Evolutionary conservation across 2,888 invertebrate genomes (phyloP).

Genomic region (Syrista parreyssii): DNA sequence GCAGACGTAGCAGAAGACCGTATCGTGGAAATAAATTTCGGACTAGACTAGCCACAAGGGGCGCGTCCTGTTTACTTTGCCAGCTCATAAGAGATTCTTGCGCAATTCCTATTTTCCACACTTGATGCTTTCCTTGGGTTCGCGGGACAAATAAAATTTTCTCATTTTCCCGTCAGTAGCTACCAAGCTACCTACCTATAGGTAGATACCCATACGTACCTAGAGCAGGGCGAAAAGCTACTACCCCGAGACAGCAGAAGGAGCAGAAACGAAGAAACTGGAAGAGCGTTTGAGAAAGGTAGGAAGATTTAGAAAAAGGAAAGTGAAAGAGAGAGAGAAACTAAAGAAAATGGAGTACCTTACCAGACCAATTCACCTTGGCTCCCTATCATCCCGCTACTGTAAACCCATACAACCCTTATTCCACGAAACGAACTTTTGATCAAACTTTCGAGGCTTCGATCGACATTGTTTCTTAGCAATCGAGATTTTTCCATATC

Average conservation of each 20-base stretch:
- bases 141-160: constrained; percentile 58
- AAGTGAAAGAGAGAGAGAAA: not conserved
- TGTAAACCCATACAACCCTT: not conserved
- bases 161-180: constrained; percentile 44
- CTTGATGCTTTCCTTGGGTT: constrained; percentile 43
- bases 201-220: not conserved
- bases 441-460: not conserved
- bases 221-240: not conserved
- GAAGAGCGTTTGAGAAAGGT: not conserved
- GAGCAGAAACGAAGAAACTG: not conserved
- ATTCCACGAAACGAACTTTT: not conserved
- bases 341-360: not conserved
- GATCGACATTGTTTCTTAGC: not conserved
- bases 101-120: constrained; percentile 50
- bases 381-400: not conserved
- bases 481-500: not conserved
- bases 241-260: not conserved
- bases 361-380: not conserved
- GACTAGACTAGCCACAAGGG: constrained; percentile 45
- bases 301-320: constrained; percentile 4
- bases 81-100: constrained; percentile 37
- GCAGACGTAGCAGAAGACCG: constrained; percentile 27
- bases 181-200: not conserved
- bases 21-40: constrained; percentile 45
- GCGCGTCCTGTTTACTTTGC: constrained; percentile 38